Percentiles rank a stretch among this genome's conserved stretches.
Conservation (phyloP, 2,797 vertebrate genomes). For the Psittacula derbiana region DNA sequence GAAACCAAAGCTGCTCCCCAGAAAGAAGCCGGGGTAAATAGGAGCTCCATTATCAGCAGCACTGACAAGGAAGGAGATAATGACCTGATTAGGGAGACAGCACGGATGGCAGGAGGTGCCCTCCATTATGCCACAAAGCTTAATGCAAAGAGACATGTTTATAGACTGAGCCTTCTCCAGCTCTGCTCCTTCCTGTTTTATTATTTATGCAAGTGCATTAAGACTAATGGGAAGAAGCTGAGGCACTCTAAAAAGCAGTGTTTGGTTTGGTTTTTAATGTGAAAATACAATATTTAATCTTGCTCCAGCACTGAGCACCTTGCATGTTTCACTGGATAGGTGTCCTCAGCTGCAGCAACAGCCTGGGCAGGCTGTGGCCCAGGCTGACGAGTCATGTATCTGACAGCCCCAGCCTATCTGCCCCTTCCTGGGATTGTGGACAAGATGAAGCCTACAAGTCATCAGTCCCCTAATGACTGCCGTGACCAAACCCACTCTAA, state of each 20-base stretch:
- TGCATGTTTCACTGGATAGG: neutral
- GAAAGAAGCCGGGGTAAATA: conserved; percentile 19
- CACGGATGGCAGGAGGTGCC: conserved; percentile 47
- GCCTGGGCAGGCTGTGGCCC: neutral
- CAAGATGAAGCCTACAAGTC: neutral
- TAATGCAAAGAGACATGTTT: conserved; percentile 45
- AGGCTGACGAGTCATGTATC: accelerated
- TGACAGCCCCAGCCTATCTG: accelerated
- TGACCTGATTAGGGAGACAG: conserved; percentile 20
- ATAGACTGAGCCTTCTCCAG: conserved; percentile 8
- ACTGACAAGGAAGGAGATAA: conserved; percentile 18
- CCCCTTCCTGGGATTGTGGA: neutral
- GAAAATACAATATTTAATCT: neutral
- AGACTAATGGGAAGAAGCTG: conserved; percentile 51
- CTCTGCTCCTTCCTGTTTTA: conserved; percentile 53
- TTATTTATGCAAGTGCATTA: conserved; percentile 69
- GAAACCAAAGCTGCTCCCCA: neutral
- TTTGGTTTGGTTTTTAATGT: neutral
- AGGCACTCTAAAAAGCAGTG: neutral
- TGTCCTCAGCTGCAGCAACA: neutral
- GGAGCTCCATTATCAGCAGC: conserved; percentile 9
- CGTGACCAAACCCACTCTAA: neutral
- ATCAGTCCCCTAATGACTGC: neutral
- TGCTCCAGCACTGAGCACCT: neutral
- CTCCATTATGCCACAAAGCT: conserved; percentile 6